Conservation (phyloP, 30 jellyfish, hydroid and myxozoan genomes). For the Nemopilema nomurai region DNA sequence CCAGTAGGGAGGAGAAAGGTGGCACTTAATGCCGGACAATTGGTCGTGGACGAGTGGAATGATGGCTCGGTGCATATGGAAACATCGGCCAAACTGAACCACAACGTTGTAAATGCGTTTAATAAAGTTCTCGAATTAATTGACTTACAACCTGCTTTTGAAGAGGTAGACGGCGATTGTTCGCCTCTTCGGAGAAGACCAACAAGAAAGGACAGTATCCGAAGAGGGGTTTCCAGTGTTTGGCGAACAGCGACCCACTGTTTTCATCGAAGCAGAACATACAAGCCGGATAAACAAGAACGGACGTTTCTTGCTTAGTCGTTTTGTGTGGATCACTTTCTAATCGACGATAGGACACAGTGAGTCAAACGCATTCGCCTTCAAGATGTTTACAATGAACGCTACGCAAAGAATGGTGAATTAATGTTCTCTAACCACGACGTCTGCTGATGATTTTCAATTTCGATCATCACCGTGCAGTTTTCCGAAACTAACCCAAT, state of each 20-base stretch:
- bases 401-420: neutral
- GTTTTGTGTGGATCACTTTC: neutral
- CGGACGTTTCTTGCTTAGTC: neutral
- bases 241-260: slow-evolving; percentile 42
- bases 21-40: slow-evolving; percentile 38
- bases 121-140: slow-evolving; percentile 63
- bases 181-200: slow-evolving; percentile 24
- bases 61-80: slow-evolving; percentile 60
- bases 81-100: slow-evolving; percentile 88
- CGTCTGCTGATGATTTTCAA: neutral
- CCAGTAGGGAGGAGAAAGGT: slow-evolving; percentile 58
- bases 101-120: slow-evolving; percentile 73
- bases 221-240: slow-evolving; percentile 37
- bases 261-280: slow-evolving; percentile 31
- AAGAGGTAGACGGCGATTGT: slow-evolving; percentile 41
- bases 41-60: slow-evolving; percentile 57
- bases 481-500: neutral
- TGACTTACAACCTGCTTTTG: slow-evolving; percentile 71
- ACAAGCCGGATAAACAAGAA: slow-evolving; percentile 7
- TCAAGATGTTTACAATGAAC: neutral
- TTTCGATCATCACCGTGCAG: neutral
- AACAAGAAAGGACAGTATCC: slow-evolving; percentile 30
- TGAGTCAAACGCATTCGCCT: too few relatives aligned
- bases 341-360: too few relatives aligned
- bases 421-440: neutral